phyloP scores from a whole-genome alignment of 2,797 vertebrate species.

The Masticophis lateralis region DNA sequence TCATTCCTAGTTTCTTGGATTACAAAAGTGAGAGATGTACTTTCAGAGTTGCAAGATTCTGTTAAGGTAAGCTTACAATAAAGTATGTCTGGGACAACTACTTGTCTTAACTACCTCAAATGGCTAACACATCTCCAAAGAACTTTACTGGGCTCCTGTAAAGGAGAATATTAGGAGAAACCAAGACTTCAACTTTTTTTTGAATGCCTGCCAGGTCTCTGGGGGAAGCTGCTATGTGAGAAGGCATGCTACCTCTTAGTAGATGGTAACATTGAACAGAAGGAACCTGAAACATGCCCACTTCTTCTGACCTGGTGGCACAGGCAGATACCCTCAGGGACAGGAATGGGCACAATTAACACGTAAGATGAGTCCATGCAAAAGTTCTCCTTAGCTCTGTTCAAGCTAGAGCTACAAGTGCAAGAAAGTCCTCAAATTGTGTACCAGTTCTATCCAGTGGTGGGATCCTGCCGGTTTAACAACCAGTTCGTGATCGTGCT shows the following conservation, averaged over 20 bases:
- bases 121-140: not conserved
- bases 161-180: not conserved
- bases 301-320: not conserved
- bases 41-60: not conserved
- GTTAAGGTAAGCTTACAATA: not conserved
- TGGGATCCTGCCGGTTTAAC: too few species aligned
- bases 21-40: not conserved
- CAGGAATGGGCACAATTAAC: not conserved
- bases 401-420: not conserved
- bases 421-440: not conserved
- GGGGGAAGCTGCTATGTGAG: not conserved
- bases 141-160: not conserved
- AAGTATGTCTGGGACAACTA: not conserved
- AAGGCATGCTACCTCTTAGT: not conserved
- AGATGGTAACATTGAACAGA: not conserved
- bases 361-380: not conserved
- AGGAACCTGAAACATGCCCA: not conserved
- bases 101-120: not conserved
- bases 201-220: not conserved
- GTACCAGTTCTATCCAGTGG: not conserved
- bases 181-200: not conserved
- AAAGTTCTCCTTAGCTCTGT: not conserved
- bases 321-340: not conserved
- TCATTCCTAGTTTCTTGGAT: not conserved
- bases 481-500: too few species aligned